Conservation (phyloP, 2,888 invertebrate species). For the Vannuccia rotundouncinata region DNA sequence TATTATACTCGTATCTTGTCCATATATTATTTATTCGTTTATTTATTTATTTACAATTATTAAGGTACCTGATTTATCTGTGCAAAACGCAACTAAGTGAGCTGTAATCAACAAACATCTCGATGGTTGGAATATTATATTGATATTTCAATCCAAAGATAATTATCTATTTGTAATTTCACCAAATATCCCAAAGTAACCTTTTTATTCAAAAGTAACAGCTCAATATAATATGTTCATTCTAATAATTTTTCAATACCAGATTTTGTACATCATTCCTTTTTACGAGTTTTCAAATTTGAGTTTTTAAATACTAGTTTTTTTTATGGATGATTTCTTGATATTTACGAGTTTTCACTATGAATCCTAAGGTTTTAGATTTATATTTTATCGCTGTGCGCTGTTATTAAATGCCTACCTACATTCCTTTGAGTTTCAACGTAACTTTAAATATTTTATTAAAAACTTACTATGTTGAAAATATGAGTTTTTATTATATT, state of each 20-base stretch:
- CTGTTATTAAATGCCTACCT: too few species aligned
- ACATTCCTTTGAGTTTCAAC: too few species aligned
- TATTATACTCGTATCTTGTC: background rate
- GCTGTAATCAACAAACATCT: background rate
- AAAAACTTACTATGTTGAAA: too few species aligned
- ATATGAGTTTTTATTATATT: too few species aligned
- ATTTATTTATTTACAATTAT: background rate
- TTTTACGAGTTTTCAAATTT: background rate
- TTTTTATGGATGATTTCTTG: background rate
- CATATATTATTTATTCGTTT: background rate
- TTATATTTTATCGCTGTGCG: too few species aligned
- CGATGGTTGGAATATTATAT: background rate
- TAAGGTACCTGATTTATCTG: background rate
- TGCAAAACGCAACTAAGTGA: background rate
- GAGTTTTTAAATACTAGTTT: background rate
- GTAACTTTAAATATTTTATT: too few species aligned
- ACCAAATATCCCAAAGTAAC: background rate
- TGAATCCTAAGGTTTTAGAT: too few species aligned
- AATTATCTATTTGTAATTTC: background rate
- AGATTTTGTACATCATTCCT: background rate
- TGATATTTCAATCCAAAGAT: background rate
- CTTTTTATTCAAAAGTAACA: background rate
- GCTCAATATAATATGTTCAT: background rate
- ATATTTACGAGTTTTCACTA: constrained; percentile 32
- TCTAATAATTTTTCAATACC: background rate